Conservation (phyloP, 2,888 invertebrate species). For the Dasysyrphus albostriatus region DNA sequence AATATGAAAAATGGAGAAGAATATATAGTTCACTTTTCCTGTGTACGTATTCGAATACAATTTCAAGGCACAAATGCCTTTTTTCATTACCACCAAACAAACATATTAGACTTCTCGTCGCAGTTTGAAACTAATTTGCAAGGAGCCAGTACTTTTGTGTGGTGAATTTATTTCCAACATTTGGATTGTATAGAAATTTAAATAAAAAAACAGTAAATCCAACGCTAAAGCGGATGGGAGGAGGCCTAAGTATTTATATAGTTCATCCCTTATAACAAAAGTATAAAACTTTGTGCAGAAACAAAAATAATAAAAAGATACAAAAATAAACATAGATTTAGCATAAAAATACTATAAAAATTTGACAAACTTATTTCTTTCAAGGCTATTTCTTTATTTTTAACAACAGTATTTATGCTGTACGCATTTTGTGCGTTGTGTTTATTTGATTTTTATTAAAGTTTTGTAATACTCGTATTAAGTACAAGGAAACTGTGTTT, state of each 20-base stretch:
- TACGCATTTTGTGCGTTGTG: slow-evolving; percentile 44
- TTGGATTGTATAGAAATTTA: slow-evolving; percentile 57
- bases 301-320: background rate
- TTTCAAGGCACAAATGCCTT: background rate
- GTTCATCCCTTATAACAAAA: slow-evolving; percentile 38
- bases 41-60: background rate
- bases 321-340: slow-evolving; percentile 59
- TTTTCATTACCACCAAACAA: slow-evolving; percentile 38
- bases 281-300: slow-evolving; percentile 21
- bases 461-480: slow-evolving; percentile 45
- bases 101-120: background rate
- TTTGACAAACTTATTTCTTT: slow-evolving; percentile 63
- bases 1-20: background rate
- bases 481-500: slow-evolving; percentile 29
- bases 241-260: background rate
- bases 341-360: slow-evolving; percentile 71
- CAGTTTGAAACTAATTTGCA: slow-evolving; percentile 50
- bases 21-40: background rate
- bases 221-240: slow-evolving; percentile 20
- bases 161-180: slow-evolving; percentile 47
- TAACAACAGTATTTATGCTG: slow-evolving; percentile 18
- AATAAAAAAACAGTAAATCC: slow-evolving; percentile 72
- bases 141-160: slow-evolving; percentile 40
- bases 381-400: slow-evolving; percentile 31
- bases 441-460: slow-evolving; percentile 67